Base-by-base conservation (phyloP, 1,140 invertebrate species). In the Drosophila guanche region DNA sequence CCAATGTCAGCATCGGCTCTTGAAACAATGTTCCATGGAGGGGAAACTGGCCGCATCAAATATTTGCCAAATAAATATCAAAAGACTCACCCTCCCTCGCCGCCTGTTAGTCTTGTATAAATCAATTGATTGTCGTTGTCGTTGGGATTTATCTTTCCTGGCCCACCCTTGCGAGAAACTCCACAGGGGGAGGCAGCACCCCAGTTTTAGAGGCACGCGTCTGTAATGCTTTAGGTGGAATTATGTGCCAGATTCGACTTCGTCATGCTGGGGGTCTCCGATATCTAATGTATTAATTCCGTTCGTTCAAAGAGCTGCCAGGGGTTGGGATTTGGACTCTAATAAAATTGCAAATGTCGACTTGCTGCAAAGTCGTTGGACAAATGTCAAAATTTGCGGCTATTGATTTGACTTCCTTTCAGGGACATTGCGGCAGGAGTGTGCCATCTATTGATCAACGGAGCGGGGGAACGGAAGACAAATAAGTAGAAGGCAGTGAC, bases 261-360 rank as follows among this genome's bases (percentile, higher is more conserved):
- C 68, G 61, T 77, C 60, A 69, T 79, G 63, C 47, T 37, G 45
- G 59, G 61, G 76, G 65, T 61, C 59, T 67, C 62, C 68, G 63
- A 70, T 68, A 57, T 80, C 68, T 86, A 88, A 85, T 85, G 81
- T 81, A 86, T 86, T 86, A 86, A 86, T 86, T 86, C 66, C 55
- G 72, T 29, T 40, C 46, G 59, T 57, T 53, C 29, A 48, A 25
- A 55, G 50, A 14, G 33, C 16, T 20, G 27, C 43, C 27, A 33
- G 27, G 47, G 14, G 43, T 16, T 7, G 0, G 52, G 51, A 48
- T 43, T 43, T 47, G 22, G 40, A 14, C 41, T 57, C 73, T 60
- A 79, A 86, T 86, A 86, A 86, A 86, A 88, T 86, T 81, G 77
- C 83, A 88, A 81, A 86, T 86, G 86, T 66, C 51, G n/a, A n/a